Evolutionary conservation across 2,113 vertebrate species (phyloP).

Genomic region (Himantopus leucocephalus): DNA sequence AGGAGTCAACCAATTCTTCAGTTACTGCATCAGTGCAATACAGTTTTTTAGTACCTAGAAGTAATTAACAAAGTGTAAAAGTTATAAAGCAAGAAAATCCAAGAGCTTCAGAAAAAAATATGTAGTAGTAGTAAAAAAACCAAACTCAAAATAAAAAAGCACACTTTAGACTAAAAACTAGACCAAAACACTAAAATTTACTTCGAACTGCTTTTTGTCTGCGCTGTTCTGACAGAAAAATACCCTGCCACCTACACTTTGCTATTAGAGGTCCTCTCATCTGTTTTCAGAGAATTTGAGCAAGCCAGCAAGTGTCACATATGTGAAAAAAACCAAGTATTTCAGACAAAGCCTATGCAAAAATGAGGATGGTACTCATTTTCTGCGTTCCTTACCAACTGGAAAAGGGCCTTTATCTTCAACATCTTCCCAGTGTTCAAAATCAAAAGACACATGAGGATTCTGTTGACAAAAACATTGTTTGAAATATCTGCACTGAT

Average conservation of each 20-base stretch:
- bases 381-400: slow-evolving; percentile 55
- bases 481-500: neutral
- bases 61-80: neutral
- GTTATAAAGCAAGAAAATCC: neutral
- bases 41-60: neutral
- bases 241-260: neutral
- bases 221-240: neutral
- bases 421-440: slow-evolving; percentile 73
- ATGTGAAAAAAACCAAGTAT: neutral
- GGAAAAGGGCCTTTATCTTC: slow-evolving; percentile 61
- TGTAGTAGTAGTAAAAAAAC: too few relatives aligned
- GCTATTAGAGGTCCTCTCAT: neutral
- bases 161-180: neutral
- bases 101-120: neutral
- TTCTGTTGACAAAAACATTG: slow-evolving; percentile 65
- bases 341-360: neutral
- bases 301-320: neutral
- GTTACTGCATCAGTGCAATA: neutral
- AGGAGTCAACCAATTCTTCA: neutral
- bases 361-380: neutral
- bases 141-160: neutral
- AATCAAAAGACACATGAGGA: slow-evolving; percentile 72
- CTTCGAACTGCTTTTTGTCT: neutral
- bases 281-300: neutral
- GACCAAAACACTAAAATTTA: neutral